Evolutionary conservation across 2,797 vertebrate genomes (phyloP), one percentile per base, ranked within the genome.

Genomic region (Muscicapa striata): DNA sequence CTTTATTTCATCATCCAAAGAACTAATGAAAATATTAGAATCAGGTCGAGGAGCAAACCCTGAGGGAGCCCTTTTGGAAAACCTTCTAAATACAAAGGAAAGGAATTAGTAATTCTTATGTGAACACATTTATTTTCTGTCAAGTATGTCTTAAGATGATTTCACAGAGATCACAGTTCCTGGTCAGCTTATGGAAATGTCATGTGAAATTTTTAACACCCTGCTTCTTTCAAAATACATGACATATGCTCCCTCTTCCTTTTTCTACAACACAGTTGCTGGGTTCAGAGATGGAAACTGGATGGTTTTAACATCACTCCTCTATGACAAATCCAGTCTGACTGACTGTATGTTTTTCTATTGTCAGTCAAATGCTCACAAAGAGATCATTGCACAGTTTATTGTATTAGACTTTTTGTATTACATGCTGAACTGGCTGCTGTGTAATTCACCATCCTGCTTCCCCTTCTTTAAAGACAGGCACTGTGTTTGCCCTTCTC

Each of bases 21-120:
- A 87, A 55, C 82, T 81, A 91, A 86, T 55, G 51, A 93, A 96
- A 93, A 94, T 68, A 85, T 55, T 84, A 75, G 79, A 84, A 72
- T 64, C 6, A 1, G 21, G 36, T 69, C 82, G 59, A 91, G 80
- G 34, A 84, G 48, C 1, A 7, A 93, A 57, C 32, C 86, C 70
- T 63, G 52, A 1, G 19, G 85, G 87, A 93, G 2, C 26, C 55
- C 36, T 23, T 81, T 81, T 90, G 73, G 80, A 95, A 93, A 94
- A 59, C 48, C 51, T 57, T 91, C 74, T 63, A 78, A 82, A 82
- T 93, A 46, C 2, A 4, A 66, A 76, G 67, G 79, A 69, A 89
- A 61, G 18, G 59, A 84, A 76, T 79, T 76, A 55, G 9, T 41
- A 78, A 84, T 41, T 91, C 62, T 75, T 58, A 2, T 72, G 36